phyloP scores from a whole-genome alignment of 2,797 vertebrate genomes.

The Gadopsis marmoratus region DNA sequence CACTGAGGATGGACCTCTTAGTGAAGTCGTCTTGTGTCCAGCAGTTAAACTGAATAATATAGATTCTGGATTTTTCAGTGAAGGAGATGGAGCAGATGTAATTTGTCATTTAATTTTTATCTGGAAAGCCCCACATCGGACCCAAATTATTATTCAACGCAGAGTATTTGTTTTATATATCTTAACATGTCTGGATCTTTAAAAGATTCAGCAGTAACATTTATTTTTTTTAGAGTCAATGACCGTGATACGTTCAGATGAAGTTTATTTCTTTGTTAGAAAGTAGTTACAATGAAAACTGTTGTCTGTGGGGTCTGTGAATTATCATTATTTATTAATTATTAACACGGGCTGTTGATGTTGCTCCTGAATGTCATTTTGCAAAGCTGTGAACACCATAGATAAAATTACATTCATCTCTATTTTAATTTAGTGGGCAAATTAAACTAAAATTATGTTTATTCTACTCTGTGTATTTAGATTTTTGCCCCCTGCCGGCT shows the following conservation, averaged over 20 bases:
- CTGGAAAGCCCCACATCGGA: background rate
- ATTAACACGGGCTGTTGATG: background rate
- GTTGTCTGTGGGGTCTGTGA: constrained; percentile 24
- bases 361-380: constrained; percentile 3
- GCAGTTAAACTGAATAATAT: background rate
- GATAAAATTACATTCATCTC: background rate
- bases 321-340: constrained; percentile 26
- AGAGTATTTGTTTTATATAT: constrained; percentile 24
- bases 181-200: constrained; percentile 38
- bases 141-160: constrained; percentile 31
- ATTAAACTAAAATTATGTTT: background rate
- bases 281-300: constrained; percentile 15
- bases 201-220: constrained; percentile 41
- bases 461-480: constrained; percentile 1
- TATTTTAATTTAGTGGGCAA: too few species aligned
- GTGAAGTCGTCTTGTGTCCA: background rate
- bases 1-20: background rate
- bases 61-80: constrained; percentile 8
- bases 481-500: too few species aligned
- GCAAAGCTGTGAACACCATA: constrained; percentile 6
- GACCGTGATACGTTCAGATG: constrained; percentile 14
- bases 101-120: constrained; percentile 15
- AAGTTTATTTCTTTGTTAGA: constrained; percentile 14
- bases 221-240: constrained; percentile 33
- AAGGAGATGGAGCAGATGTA: background rate